Evolutionary conservation across 2,888 invertebrate genomes (phyloP), one percentile per base, ranked within the genome.

Genomic region (Aspidiotus destructor): DNA sequence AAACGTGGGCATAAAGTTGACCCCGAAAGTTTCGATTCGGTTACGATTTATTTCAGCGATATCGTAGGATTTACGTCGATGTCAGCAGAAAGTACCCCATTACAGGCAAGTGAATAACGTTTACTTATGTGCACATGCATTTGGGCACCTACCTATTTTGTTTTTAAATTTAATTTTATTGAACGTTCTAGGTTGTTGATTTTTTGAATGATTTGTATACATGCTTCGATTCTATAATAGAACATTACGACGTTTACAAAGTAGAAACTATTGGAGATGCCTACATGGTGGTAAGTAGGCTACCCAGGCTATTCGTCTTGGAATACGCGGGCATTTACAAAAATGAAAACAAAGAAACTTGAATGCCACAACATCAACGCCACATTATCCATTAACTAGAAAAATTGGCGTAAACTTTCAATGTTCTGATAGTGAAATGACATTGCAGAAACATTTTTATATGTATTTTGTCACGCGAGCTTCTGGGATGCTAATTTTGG

Each of bases 11-110:
- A 90, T 73, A 87, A 88, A 77, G 94, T 95, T 8, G 85, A 92
- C 78, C 92, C 90, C 0, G 95, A 95, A 78, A 86, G 86, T 75
- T 95, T 92, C 78, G 93, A 94, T 76, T 87, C 86, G 72, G 92
- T 92, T 15, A 94, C 94, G 2, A 94, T 95, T 72, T 95, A 93
- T 79, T 95, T 95, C 79, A 93, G 92, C 76, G 95, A 95, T 76
- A 94, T 95, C 71, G 93, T 94, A 42, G 95, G 92, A 28, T 93
- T 93, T 77, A 95, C 95, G 0, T 82, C 88, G 42, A 89, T 95
- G 87, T 93, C 92, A 0, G 92, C 94, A 0, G 88, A 92, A 77
- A 92, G 92, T 76, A 91, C 92, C 7, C 91, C 92, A 0, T 78
- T 92, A 62, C 88, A 92, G 83, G 88, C 87, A 8, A 16, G 10